These are phyloP conservation scores for Verasper variegatus DNA, from an alignment of 2,113 vertebrate genomes.

Conservation along the genomic window DNA sequence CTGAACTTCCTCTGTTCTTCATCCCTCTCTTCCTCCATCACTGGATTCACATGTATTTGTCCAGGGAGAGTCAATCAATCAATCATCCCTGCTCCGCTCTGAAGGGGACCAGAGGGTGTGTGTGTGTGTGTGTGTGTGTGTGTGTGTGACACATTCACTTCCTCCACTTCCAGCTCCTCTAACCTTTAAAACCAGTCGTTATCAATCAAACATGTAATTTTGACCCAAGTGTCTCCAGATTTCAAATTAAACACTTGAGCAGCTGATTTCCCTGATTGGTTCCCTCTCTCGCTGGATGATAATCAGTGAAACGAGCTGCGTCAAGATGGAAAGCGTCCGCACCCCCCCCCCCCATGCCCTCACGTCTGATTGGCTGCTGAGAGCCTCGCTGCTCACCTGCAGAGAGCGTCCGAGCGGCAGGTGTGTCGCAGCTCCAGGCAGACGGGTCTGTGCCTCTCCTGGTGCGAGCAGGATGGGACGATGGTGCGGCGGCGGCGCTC, in stretches of 20 bases:
- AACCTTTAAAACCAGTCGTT: constrained; percentile 36
- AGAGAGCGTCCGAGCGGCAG: constrained; percentile 89
- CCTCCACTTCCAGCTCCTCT: not conserved
- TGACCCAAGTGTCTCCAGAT: not conserved
- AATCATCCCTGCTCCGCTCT: too few relatives aligned
- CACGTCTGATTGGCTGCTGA: not conserved
- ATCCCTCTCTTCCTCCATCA: too few relatives aligned
- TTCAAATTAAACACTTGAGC: constrained; percentile 1
- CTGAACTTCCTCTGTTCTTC: too few relatives aligned
- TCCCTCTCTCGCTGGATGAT: constrained; percentile 4
- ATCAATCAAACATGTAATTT: constrained; percentile 35
- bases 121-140: too few relatives aligned
- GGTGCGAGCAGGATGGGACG: constrained; percentile 92
- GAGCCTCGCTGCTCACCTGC: constrained; percentile 81
- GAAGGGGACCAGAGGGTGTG: too few relatives aligned
- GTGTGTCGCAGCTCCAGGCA: constrained; percentile 87
- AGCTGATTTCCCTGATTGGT: constrained; percentile 50
- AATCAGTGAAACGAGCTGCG: constrained; percentile 14
- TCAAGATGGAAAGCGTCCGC: not conserved
- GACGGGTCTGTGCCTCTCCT: constrained; percentile 88
- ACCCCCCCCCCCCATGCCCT: not conserved
- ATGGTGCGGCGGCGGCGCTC: constrained; percentile 94
- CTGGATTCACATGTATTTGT: too few relatives aligned
- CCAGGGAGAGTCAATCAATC: too few relatives aligned
- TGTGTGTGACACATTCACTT: too few relatives aligned